Base-by-base conservation (phyloP, 35 echinoderm and acorn worm species). In the Chiridota heheva region DNA sequence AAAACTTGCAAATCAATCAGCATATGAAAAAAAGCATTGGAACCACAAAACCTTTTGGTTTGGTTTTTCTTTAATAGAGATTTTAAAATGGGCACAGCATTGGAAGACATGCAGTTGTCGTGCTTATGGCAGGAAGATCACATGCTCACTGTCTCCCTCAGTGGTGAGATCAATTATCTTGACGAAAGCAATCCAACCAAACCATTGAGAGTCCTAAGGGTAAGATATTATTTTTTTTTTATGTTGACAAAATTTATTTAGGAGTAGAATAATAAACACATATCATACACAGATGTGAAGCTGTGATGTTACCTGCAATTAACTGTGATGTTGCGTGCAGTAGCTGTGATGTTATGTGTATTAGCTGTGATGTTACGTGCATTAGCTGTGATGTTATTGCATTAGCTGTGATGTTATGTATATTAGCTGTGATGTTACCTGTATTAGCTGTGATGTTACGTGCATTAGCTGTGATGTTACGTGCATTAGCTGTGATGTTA, bases 151-250 rank as follows among this genome's bases (percentile, higher is more conserved):
- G 70, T 88, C 2, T 91, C 95, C 22, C 65, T 92, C 12, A 63
- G 58, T 39, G 95, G 95, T 26, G 42, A 84, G 35, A 88, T 98
- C 80, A 92, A 80, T 51, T 92, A 92, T 56, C 43, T 98, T 0
- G 95, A 98, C 66, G 84, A 83, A 15, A 86, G 88, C 41, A 88
- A 88, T 40, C 89, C 95, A n/a, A 58, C 80, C 47, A 98, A 63
- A 81, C 89, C 89, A 16, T 35, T 55, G 35, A 64, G 82, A 40
- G 48, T 84, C 20, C 17, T 98, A 58, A 81, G 48, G 85, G 95
- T 98, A 72, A 40, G 72, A 70, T 64, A 36, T 22, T 4, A 20
- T 58, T 30, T 34, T 60, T 7, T n/a, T 13, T 10, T 8, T 16
- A 29, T 64, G 60, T 64, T 64, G 60, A 29, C 7, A 29, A 16